Evolutionary conservation across 1,140 invertebrate species (phyloP).

Genomic region (Agraylea sexmaculata): DNA sequence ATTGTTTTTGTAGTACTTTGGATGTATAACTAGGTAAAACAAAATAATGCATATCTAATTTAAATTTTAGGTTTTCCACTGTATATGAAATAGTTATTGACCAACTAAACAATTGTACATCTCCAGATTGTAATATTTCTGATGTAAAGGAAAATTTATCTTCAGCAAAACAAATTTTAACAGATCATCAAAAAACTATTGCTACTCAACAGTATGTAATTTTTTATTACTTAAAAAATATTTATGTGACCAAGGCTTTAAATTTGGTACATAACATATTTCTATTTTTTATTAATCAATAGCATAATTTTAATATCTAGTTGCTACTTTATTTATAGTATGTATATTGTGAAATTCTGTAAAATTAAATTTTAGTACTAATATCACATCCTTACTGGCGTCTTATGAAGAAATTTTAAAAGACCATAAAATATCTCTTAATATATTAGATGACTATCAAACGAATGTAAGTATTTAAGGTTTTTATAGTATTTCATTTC

Average conservation of each 20-base stretch:
- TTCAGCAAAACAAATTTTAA: conserved; percentile 6
- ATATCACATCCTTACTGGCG: conserved; percentile 9
- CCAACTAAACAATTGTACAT: background rate
- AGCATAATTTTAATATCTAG: too few relatives aligned
- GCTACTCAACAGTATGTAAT: conserved; percentile 9
- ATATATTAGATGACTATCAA: conserved; percentile 9
- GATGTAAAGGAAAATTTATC: conserved; percentile 3
- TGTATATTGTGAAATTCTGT: too few relatives aligned
- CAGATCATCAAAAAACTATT: conserved; percentile 8
- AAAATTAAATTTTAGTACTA: conserved; percentile 10
- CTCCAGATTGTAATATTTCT: background rate
- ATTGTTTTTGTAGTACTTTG: background rate
- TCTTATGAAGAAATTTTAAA: conserved; percentile 11
- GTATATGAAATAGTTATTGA: conserved; percentile 5
- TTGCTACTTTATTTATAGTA: too few relatives aligned
- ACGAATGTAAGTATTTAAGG: too few relatives aligned
- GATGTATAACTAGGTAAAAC: background rate
- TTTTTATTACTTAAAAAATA: background rate
- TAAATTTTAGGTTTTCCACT: conserved; percentile 4
- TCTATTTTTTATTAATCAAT: conserved; percentile 5
- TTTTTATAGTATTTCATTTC: background rate
- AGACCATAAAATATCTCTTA: conserved; percentile 12
- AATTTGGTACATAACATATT: background rate
- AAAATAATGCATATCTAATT: background rate
- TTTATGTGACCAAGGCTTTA: background rate